A percentile compares a stretch with the other conserved stretches of the same genome.
Evolutionary conservation across 2,888 invertebrate genomes (phyloP).

Genomic region (Ptychoptera albimana): DNA sequence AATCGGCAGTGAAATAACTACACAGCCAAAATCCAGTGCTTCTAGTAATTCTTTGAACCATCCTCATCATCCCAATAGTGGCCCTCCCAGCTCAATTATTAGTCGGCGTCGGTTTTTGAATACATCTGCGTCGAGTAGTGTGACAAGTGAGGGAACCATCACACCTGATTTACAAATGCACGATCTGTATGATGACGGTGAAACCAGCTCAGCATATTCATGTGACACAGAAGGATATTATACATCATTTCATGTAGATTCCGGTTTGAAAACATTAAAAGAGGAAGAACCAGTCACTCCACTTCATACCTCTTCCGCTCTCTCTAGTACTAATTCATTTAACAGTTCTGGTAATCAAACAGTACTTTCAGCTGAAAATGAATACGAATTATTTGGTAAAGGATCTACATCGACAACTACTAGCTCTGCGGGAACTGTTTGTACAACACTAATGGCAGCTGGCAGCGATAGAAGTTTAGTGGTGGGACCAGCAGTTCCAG

Average conservation of each 20-base stretch:
- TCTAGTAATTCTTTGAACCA: conserved; percentile 53
- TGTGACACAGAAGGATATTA: conserved; percentile 97
- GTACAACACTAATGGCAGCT: conserved; percentile 61
- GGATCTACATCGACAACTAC: conserved; percentile 84
- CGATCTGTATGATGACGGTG: conserved; percentile 60
- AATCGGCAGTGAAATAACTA: conserved; percentile 65
- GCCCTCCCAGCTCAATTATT: conserved; percentile 52
- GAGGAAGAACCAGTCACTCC: conserved; percentile 63
- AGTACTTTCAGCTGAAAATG: conserved; percentile 62
- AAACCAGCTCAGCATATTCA: conserved; percentile 82
- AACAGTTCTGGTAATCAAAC: conserved; percentile 55
- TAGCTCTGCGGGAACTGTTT: conserved; percentile 79
- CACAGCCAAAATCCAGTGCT: conserved; percentile 51
- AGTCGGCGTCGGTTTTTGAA: conserved; percentile 50
- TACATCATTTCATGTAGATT: conserved; percentile 94
- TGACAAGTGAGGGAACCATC: conserved; percentile 70
- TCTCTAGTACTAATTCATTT: conserved; percentile 44
- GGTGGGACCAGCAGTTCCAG: conserved; percentile 55
- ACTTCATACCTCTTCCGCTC: conserved; percentile 50
- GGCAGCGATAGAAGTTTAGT: conserved; percentile 44
- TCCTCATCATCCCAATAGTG: conserved; percentile 32
- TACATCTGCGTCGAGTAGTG: conserved; percentile 66
- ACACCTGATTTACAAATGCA: conserved; percentile 65
- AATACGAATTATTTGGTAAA: conserved; percentile 81
- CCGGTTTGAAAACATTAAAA: conserved; percentile 72